Evolutionary conservation across 2,888 invertebrate species (phyloP).

Genomic region (Ormia ochracea): DNA sequence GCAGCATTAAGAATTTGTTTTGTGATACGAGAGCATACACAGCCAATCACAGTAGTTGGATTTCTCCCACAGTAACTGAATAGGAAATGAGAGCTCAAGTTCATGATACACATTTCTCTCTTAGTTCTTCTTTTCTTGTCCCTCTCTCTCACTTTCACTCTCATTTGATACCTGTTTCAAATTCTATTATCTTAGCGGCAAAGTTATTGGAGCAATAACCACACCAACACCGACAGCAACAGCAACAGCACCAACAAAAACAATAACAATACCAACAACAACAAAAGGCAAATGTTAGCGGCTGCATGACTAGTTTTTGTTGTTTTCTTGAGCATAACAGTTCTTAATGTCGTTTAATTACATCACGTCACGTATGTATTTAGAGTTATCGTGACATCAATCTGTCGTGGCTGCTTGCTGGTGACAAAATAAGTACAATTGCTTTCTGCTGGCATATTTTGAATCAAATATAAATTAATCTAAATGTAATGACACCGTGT

Average conservation of each 20-base stretch:
- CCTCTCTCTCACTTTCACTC: conserved; percentile 15
- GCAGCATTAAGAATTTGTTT: too few relatives aligned
- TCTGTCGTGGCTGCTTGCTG: conserved; percentile 15
- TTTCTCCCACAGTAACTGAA: too few relatives aligned
- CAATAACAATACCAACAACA: too few relatives aligned
- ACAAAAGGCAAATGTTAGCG: not conserved
- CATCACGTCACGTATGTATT: conserved; percentile 39
- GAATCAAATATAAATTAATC: conserved; percentile 25
- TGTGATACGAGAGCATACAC: too few relatives aligned
- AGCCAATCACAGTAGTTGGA: too few relatives aligned
- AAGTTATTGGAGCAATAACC: not conserved
- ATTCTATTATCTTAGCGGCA: not conserved
- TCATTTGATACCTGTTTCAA: not conserved
- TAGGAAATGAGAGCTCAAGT: not conserved
- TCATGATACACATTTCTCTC: not conserved
- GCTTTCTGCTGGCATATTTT: conserved; percentile 15
- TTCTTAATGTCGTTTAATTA: conserved; percentile 25
- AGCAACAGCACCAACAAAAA: too few relatives aligned
- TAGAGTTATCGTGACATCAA: conserved; percentile 46
- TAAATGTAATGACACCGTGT: conserved; percentile 21
- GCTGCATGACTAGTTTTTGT: not conserved
- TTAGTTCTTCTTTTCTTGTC: not conserved
- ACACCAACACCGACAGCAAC: not conserved
- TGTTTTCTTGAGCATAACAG: not conserved
- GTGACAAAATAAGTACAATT: too few relatives aligned